Conservation (phyloP, 2,888 invertebrate genomes). For the Idaea dimidiata region DNA sequence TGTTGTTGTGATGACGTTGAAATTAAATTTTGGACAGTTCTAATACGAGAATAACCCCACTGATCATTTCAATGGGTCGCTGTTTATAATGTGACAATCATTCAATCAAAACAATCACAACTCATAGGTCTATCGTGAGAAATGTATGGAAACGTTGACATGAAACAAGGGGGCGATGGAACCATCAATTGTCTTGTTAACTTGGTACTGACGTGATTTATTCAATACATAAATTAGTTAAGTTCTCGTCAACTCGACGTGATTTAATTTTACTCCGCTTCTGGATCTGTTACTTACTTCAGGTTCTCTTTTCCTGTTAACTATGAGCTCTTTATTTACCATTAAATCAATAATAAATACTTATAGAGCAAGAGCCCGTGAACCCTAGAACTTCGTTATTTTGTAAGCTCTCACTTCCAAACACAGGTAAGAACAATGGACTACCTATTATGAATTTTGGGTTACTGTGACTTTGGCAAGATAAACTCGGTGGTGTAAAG, state of each 20-base stretch:
- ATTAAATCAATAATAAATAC: no score
- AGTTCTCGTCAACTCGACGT: conserved; percentile 11
- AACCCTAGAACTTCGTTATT: no score
- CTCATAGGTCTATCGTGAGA: conserved; percentile 58
- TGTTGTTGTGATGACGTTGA: no score
- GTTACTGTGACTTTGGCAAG: no score
- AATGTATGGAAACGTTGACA: conserved; percentile 47
- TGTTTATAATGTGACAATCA: conserved; percentile 40
- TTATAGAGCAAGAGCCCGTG: no score
- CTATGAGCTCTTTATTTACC: not conserved
- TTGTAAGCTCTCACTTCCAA: no score
- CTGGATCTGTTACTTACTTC: not conserved
- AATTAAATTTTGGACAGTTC: no score
- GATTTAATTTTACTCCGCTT: conserved; percentile 2
- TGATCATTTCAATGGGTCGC: not conserved
- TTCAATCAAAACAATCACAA: conserved; percentile 58
- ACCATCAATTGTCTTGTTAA: conserved; percentile 47
- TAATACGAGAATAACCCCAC: no score
- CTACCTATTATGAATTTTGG: no score
- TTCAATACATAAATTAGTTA: conserved; percentile 32
- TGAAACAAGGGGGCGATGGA: conserved; percentile 55
- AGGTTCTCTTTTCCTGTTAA: not conserved
- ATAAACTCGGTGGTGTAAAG: no score
- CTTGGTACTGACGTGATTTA: conserved; percentile 38
- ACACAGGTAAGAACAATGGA: no score